Evolutionary conservation across 2,888 invertebrate species (phyloP), one percentile per base, ranked within the genome.

Genomic region (Lacanobia oleracea): DNA sequence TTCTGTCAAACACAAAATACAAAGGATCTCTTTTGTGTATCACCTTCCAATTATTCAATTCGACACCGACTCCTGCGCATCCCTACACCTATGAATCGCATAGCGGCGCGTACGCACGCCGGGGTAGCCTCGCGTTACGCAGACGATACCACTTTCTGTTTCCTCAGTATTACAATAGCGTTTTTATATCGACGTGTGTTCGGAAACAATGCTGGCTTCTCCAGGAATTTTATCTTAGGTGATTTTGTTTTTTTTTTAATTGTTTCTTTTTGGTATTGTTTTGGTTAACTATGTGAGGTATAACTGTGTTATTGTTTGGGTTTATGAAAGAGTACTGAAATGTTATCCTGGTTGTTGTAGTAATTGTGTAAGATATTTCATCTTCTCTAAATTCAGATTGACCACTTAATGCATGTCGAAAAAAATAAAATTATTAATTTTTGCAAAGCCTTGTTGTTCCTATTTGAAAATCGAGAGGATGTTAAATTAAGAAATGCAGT

Each of bases 121-220:
- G 88, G 88, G 86, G 88, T 92, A 91, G 91, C 91, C 93, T 93
- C 89, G 93, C 92, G 93, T 95, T 94, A 95, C 94, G 93, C 94
- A 89, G 90, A 88, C 87, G 82, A 91, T 91, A 84, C 90, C 89
- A 93, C 93, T 95, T 94, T 94, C 94, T 92, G 91, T 94, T 95
- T 95, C 93, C 93, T 93, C 90, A 82, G 86, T 86, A 92, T 92
- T 88, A 90, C 90, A 91, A 92, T 90, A 88, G 88, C 86, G 75
- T 92, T 91, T 91, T 91, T 92, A 89, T 88, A 89, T 87, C 86
- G 83, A 84, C 84, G 86, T 72, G 77, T 86, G 86, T 86, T 88
- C 83, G 69, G 60, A 86, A 89, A 90, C 90, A 91, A 91, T 91
- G 89, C 77, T 72, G 78, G 66, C 75, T 72, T 51, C 77, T 67